These are phyloP conservation scores for Holothuria leucospilota DNA, from an alignment of 53 echinoderm and acorn worm genomes.

Conservation along the genomic window DNA sequence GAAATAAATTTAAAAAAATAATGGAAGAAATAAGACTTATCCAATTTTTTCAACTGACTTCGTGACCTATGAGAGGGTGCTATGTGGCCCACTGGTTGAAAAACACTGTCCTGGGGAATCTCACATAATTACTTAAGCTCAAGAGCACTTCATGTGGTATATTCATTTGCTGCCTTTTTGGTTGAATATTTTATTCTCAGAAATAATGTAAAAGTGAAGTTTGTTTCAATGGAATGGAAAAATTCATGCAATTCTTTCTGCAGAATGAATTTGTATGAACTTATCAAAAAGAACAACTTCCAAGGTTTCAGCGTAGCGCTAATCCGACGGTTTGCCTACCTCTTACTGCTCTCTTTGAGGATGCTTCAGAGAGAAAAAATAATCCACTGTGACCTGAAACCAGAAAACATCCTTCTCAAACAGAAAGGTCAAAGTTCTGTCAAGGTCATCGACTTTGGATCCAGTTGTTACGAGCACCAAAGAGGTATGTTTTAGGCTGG, in stretches of 20 bases:
- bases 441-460: constrained; percentile 98
- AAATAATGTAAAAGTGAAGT: too few species aligned
- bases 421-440: constrained; percentile 97
- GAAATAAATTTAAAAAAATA: too few species aligned
- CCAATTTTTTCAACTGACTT: too few species aligned
- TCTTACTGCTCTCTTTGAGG: constrained; percentile 82
- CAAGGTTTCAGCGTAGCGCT: constrained; percentile 93
- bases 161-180: too few species aligned
- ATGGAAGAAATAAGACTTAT: too few species aligned
- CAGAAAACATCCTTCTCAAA: constrained; percentile 90
- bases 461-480: constrained; percentile 97
- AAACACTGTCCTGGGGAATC: too few species aligned
- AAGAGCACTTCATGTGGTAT: too few species aligned
- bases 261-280: constrained; percentile 98
- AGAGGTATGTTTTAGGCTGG: constrained; percentile 68
- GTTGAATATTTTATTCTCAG: too few species aligned
- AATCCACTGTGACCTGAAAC: constrained; percentile 95
- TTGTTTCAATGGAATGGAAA: not conserved
- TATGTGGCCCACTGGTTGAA: too few species aligned
- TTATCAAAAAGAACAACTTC: constrained; percentile 99
- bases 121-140: too few species aligned
- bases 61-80: too few species aligned
- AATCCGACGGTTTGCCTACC: constrained; percentile 89
- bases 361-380: constrained; percentile 85
- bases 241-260: not conserved